Evolutionary conservation across 2,113 vertebrate species (phyloP).

Genomic region (Aythya baeri): DNA sequence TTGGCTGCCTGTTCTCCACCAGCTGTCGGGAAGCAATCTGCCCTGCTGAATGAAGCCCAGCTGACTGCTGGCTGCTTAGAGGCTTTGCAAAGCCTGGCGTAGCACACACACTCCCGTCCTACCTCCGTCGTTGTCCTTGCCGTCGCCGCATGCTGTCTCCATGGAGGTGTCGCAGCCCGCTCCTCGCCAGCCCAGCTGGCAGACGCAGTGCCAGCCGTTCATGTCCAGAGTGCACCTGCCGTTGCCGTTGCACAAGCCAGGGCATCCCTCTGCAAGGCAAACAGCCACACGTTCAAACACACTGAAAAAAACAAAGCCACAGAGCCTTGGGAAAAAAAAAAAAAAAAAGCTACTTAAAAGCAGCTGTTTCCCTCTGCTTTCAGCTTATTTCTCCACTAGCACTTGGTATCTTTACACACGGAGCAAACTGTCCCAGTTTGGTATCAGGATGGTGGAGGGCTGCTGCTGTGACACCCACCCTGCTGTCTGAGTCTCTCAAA

Average conservation of each 20-base stretch:
- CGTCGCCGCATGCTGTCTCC: constrained; percentile 94
- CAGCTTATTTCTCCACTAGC: background rate
- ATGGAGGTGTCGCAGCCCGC: constrained; percentile 95
- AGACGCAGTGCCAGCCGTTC: constrained; percentile 97
- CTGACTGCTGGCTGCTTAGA: background rate
- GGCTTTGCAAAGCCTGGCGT: background rate
- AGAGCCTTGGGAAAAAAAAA: background rate
- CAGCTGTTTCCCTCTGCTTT: background rate
- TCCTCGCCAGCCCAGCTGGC: constrained; percentile 98
- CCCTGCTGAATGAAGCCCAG: constrained; percentile 25
- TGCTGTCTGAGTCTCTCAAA: background rate
- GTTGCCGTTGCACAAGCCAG: constrained; percentile 95
- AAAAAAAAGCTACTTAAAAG: background rate
- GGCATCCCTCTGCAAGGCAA: constrained; percentile 93
- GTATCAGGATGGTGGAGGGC: background rate
- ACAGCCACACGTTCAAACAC: background rate
- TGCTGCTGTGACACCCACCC: background rate
- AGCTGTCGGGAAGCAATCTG: constrained; percentile 50
- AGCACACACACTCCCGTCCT: constrained; percentile 33
- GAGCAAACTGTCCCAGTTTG: background rate
- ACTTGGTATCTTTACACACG: background rate
- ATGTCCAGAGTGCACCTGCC: constrained; percentile 97
- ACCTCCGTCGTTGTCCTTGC: constrained; percentile 99
- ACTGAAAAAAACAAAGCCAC: background rate
- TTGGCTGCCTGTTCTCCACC: background rate